Percentiles rank a stretch among this genome's conserved stretches.
phyloP scores from a whole-genome alignment of 2,888 invertebrate species.

The Iphiclides podalirius region DNA sequence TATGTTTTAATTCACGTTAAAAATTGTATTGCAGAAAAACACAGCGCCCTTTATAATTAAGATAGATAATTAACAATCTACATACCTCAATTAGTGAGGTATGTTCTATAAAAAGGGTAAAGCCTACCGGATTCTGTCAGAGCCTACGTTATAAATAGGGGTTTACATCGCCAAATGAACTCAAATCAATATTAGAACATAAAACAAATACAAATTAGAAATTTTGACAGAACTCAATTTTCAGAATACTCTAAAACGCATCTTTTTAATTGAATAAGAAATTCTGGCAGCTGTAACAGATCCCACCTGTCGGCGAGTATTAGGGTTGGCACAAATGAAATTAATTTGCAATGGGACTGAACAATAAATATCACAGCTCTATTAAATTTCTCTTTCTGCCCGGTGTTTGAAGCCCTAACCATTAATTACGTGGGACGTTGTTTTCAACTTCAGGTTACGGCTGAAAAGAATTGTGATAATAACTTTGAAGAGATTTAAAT shows the following conservation, averaged over 20 bases:
- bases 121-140: no score
- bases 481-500: no score
- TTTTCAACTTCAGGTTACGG: neutral
- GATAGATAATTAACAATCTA: no score
- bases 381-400: slow-evolving; percentile 11
- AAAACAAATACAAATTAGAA: neutral
- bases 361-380: slow-evolving; percentile 9
- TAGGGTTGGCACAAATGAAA: slow-evolving; percentile 12
- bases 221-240: slow-evolving; percentile 1
- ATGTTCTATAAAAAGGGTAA: no score
- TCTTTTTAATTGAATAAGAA: slow-evolving; percentile 15
- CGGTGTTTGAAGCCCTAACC: neutral
- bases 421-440: slow-evolving; percentile 4
- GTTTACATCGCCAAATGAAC: no score
- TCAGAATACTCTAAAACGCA: neutral
- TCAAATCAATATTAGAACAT: neutral
- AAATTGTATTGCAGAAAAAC: no score
- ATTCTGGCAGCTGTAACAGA: slow-evolving; percentile 7
- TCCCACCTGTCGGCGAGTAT: slow-evolving; percentile 13
- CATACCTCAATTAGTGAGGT: no score
- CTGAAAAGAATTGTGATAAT: neutral
- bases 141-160: no score
- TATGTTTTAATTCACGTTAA: no score
- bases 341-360: slow-evolving; percentile 12
- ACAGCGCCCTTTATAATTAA: no score